phyloP scores from a whole-genome alignment of 2,797 vertebrate species.

The Trichosurus vulpecula region DNA sequence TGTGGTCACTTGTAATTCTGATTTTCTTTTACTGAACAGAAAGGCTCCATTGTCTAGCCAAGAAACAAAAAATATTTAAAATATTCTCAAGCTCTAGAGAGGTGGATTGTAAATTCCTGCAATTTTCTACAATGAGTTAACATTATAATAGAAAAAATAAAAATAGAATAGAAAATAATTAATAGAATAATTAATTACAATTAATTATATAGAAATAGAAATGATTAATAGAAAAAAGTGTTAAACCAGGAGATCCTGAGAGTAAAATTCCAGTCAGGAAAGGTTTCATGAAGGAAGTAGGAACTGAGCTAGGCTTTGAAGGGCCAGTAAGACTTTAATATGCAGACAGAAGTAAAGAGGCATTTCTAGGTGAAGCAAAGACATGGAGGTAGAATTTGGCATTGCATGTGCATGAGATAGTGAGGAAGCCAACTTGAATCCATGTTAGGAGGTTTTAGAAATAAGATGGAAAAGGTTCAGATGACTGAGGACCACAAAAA shows the following conservation, averaged over 20 bases:
- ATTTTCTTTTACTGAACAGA: background rate
- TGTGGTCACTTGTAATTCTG: background rate
- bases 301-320: background rate
- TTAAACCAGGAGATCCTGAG: background rate
- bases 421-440: too few relatives aligned
- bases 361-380: background rate
- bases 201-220: background rate
- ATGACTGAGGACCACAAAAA: background rate
- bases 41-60: background rate
- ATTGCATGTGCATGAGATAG: background rate
- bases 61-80: background rate
- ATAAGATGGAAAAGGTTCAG: background rate
- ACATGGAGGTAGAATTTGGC: too few relatives aligned
- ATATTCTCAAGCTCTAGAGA: background rate
- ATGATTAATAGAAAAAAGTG: background rate
- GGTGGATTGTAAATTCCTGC: too few relatives aligned
- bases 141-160: background rate
- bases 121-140: background rate
- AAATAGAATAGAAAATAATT: background rate
- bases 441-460: background rate
- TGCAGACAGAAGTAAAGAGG: accelerated
- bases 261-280: background rate
- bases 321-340: background rate
- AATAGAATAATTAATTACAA: background rate
- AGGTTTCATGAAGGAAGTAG: too few relatives aligned